Base-by-base conservation (phyloP, 2,888 invertebrate species). In the Sarcophaga caerulescens region DNA sequence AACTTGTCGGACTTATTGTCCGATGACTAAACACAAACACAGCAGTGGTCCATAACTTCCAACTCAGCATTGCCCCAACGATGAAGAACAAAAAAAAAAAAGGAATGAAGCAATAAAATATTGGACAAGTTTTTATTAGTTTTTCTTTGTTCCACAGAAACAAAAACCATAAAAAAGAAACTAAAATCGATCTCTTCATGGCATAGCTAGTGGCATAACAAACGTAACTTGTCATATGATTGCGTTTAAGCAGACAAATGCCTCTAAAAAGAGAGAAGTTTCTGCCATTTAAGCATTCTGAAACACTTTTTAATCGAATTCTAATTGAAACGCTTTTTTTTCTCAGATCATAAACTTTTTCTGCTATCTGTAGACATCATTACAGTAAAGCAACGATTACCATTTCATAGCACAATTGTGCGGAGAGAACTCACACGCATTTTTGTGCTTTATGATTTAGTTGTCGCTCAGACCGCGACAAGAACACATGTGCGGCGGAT, bases 291-390 rank as follows among this genome's bases (percentile, higher is more conserved):
- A 82, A 71, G 66, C 77, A 47, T 14, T 14, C 12, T 4, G 8
- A 14, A 47, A 47, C 11, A 75, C 35, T 3, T 52, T 77, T 73
- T 77, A 82, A 77, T 77, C 77, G 71, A 77, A 82, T 82, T 77
- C 66, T 82, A 77, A 82, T 82, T 82, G 77, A 82, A 82, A 66
- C 21, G 60, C 52, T 73, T 73, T 70, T 65, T 63, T 21, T n/a
- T 6, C 35, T 35, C 35, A 35, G 8, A 35, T 11, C 47, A 47
- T 47, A 0, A 14, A 4, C 11, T 14, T 12, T 14, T 47, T 47
- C 0, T 1, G 47, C 0, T 14, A 4, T 21, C 17, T 19, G 65
- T 35, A 35, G 17, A 25, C 14, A 65, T 35, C 3, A 17, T 4
- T 8, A 65, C 35, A 65, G 65, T 25, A 23, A 1, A 23, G 23